These are phyloP conservation scores for Sialia sialis DNA, from an alignment of 2,113 vertebrate genomes.

Conservation along the genomic window DNA sequence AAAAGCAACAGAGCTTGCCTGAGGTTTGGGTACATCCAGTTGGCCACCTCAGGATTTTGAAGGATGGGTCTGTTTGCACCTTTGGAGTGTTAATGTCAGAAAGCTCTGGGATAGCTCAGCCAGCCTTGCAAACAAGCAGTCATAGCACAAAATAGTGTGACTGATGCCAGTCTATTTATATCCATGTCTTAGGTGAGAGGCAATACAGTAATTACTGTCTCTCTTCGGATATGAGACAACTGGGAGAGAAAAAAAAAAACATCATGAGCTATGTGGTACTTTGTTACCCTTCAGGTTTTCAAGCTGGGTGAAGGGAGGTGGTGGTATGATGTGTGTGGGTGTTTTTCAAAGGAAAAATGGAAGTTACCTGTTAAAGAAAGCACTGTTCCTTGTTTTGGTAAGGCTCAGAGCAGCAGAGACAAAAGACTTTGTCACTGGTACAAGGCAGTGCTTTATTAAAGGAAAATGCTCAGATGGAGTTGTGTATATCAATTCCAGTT, in stretches of 20 bases:
- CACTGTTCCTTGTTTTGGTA: not conserved
- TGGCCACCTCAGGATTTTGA: not conserved
- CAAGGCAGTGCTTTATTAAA: not conserved
- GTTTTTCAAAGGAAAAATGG: not conserved
- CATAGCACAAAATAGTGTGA: not conserved
- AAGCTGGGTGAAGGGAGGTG: not conserved
- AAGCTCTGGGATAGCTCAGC: not conserved
- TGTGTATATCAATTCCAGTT: not conserved
- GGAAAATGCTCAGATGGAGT: not conserved
- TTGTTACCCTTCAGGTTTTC: slow-evolving; percentile 7
- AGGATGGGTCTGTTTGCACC: not conserved
- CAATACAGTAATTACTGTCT: not conserved
- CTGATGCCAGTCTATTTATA: not conserved
- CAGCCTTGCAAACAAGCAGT: not conserved
- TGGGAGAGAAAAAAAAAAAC: not conserved
- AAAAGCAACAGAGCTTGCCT: not conserved
- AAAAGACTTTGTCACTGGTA: not conserved
- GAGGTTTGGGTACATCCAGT: not conserved
- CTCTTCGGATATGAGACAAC: not conserved
- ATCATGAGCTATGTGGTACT: not conserved
- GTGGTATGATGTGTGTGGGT: not conserved
- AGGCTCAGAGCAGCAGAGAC: not conserved
- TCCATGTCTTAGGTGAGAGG: slow-evolving; percentile 2
- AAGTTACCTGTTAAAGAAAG: not conserved
- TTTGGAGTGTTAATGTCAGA: not conserved